These are phyloP conservation scores for Tipula vernalis DNA, from an alignment of 2,888 invertebrate genomes.

Conservation along the genomic window DNA sequence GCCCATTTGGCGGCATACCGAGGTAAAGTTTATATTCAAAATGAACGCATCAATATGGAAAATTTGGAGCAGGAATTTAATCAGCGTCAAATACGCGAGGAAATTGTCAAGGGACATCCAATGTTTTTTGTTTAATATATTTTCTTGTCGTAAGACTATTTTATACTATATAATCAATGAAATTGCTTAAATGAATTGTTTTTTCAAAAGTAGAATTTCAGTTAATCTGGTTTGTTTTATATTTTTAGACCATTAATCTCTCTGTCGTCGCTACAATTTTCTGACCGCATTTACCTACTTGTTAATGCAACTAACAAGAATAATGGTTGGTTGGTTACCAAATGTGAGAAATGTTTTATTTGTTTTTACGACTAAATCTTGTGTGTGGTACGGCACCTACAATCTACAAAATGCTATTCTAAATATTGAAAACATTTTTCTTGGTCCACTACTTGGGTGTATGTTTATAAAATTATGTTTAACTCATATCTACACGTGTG, in stretches of 20 bases:
- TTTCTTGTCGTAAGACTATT: not conserved
- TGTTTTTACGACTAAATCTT: too few species aligned
- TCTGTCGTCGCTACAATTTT: too few species aligned
- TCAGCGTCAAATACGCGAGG: constrained; percentile 39
- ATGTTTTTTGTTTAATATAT: constrained; percentile 57
- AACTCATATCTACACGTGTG: not conserved
- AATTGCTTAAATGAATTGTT: too few species aligned
- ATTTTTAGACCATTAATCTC: too few species aligned
- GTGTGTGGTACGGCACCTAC: not conserved
- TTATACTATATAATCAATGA: too few species aligned
- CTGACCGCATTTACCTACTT: too few species aligned
- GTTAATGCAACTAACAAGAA: too few species aligned
- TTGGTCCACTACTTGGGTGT: not conserved
- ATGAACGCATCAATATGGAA: constrained; percentile 21
- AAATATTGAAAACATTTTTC: not conserved
- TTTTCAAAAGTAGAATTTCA: too few species aligned
- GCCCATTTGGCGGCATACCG: constrained; percentile 76
- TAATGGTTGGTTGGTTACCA: too few species aligned
- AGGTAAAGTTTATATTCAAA: constrained; percentile 37
- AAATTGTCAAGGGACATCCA: constrained; percentile 42
- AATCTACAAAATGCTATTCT: not conserved
- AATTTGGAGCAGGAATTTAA: constrained; percentile 40
- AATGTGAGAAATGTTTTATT: too few species aligned
- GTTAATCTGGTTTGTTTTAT: too few species aligned
- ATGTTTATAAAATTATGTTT: not conserved